Evolutionary conservation across 2,113 vertebrate genomes (phyloP).

Genomic region (Okapia johnstoni): DNA sequence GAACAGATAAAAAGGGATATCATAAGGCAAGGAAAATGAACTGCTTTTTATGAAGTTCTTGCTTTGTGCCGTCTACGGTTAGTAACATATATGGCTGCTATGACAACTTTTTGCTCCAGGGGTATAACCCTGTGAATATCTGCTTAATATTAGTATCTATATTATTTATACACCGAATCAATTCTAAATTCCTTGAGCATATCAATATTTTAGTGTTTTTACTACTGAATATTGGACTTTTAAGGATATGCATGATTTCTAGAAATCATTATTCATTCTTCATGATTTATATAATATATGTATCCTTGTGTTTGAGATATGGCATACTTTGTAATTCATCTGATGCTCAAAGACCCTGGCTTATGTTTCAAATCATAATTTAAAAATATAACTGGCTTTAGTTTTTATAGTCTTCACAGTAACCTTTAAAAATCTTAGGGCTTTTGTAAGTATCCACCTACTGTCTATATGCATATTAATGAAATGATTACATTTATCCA

Average conservation of each 20-base stretch:
- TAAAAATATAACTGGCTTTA: neutral
- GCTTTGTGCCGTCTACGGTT: rapidly evolving
- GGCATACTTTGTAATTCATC: neutral
- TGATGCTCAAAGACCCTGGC: neutral
- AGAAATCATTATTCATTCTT: neutral
- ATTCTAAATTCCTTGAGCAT: neutral
- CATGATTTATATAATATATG: neutral
- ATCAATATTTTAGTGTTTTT: neutral
- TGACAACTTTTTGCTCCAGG: neutral
- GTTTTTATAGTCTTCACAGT: neutral
- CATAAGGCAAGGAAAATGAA: neutral
- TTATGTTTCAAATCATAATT: neutral
- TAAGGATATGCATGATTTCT: neutral
- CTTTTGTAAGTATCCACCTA: neutral
- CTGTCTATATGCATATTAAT: neutral
- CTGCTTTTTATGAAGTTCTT: neutral
- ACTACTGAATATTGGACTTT: neutral
- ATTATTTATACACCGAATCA: neutral
- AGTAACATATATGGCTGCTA: too few relatives aligned
- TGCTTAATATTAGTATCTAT: neutral
- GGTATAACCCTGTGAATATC: neutral
- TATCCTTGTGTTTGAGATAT: neutral
- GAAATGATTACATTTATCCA: neutral
- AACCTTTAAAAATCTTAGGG: neutral
- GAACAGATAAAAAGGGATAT: neutral